phyloP scores from a whole-genome alignment of 2,888 invertebrate species.

The Acleris laterana region DNA sequence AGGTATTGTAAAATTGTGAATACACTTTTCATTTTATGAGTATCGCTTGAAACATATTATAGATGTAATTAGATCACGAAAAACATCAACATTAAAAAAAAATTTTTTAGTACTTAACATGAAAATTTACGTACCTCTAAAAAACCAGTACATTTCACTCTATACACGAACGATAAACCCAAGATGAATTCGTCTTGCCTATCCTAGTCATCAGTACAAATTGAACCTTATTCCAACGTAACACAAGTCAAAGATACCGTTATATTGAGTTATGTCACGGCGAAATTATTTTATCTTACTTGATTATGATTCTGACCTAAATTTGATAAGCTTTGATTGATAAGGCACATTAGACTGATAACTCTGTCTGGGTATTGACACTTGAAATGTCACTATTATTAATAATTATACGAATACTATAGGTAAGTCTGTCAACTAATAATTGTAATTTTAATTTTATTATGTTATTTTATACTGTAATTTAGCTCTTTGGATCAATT shows the following conservation, averaged over 20 bases:
- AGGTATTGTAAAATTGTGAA: conserved; percentile 1
- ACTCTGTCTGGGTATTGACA: no score
- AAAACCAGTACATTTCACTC: conserved; percentile 9
- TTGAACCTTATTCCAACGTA: no score
- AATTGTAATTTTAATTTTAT: no score
- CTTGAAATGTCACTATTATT: not conserved
- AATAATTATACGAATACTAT: no score
- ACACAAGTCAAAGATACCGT: no score
- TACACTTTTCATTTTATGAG: conserved; percentile 21
- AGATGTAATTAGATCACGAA: not conserved
- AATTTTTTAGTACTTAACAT: no score
- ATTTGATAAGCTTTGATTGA: conserved; percentile 29
- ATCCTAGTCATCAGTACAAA: no score
- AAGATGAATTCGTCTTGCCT: not conserved
- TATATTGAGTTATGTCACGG: no score
- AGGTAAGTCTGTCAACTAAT: no score
- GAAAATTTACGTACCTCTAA: not conserved
- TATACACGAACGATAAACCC: conserved; percentile 8
- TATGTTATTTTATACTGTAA: no score
- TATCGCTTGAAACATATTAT: conserved; percentile 7
- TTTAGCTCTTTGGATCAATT: no score
- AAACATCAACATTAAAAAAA: no score
- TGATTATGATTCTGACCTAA: conserved; percentile 16
- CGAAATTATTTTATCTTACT: not conserved
- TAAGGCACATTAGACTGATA: not conserved